Base-by-base conservation (phyloP, 2,113 vertebrate species). In the Chauna torquata region DNA sequence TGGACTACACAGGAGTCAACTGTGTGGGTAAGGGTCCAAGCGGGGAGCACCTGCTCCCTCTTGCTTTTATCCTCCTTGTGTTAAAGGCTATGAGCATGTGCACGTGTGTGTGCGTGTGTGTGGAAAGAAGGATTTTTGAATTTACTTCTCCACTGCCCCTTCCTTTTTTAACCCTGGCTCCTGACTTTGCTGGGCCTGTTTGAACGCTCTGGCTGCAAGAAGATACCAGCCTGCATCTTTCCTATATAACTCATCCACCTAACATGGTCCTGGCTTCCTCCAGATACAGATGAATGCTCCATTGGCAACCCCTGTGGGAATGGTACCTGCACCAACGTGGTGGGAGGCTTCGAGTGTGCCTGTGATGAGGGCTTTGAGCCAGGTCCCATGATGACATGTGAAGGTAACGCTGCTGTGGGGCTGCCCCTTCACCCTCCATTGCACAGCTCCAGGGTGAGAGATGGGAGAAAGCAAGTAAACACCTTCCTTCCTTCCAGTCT, bases 361-460 rank as follows among this genome's bases (percentile, higher is more conserved):
- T 99, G 99, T 15, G 98, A 99, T 6, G 99, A 99, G 9, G 99
- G 99, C 45, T 99, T 99, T 5, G 99, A 99, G 97, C 99, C 99
- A 0, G 99, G 99, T 32, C 97, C 99, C 78, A 99, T 98, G 99
- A 99, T 99, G 98, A 99, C 98, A 9, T 99, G 99, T 9, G 99
- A 99, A 98, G 99, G 99, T 99, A 92, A 17, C 0, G n/a, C 32
- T 69, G 38, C 57, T 25, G 8, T 3, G 58, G 42, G 47, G 2
- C 58, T 11, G 1, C 1, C 49, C 36, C 19, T 19, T 24, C 68
- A 3, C 38, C 8, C 32, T 17, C 15, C 28, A 1, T 28, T 18
- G 32, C 25, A 2, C 5, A 0, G 32, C 25, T n/a, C 16, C 16
- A 34, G 10, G 18, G 52, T n/a, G 32, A 38, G 24, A 23, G 34